phyloP scores from a whole-genome alignment of 2,888 invertebrate genomes.

The Aphidius colemani region DNA sequence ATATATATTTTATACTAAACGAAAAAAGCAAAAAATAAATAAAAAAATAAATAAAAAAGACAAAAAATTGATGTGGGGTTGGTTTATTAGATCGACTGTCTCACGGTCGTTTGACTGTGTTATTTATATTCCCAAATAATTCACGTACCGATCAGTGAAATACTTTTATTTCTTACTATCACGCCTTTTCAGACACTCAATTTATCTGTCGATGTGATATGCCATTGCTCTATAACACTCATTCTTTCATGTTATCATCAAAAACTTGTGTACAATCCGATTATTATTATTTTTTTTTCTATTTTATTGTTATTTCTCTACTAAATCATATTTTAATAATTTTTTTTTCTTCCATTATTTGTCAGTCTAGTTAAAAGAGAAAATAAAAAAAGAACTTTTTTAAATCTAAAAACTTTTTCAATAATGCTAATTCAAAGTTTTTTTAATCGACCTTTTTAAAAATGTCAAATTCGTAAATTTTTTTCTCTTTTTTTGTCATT shows the following conservation, averaged over 20 bases:
- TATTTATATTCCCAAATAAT: constrained; percentile 27
- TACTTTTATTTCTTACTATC: constrained; percentile 35
- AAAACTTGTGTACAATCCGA: not conserved
- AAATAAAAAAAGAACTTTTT: no score
- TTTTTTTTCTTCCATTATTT: no score
- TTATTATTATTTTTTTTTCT: constrained; percentile 10
- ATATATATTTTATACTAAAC: no score
- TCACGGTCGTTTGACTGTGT: constrained; percentile 31
- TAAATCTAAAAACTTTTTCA: no score
- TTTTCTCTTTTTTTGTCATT: no score
- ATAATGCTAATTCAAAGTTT: no score
- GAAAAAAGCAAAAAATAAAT: no score
- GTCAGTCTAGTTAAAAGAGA: no score
- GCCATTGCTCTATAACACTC: constrained; percentile 17
- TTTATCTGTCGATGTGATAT: constrained; percentile 7
- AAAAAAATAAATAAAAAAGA: no score
- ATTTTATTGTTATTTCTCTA: not conserved
- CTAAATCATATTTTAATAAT: no score
- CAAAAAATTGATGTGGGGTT: constrained; percentile 9
- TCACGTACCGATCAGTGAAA: constrained; percentile 24
- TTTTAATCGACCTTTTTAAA: no score
- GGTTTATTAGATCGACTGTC: constrained; percentile 39
- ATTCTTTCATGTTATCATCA: constrained; percentile 19
- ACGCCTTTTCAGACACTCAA: constrained; percentile 27
- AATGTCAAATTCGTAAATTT: no score